phyloP scores from a whole-genome alignment of 1,140 invertebrate species.

The Battus philenor region DNA sequence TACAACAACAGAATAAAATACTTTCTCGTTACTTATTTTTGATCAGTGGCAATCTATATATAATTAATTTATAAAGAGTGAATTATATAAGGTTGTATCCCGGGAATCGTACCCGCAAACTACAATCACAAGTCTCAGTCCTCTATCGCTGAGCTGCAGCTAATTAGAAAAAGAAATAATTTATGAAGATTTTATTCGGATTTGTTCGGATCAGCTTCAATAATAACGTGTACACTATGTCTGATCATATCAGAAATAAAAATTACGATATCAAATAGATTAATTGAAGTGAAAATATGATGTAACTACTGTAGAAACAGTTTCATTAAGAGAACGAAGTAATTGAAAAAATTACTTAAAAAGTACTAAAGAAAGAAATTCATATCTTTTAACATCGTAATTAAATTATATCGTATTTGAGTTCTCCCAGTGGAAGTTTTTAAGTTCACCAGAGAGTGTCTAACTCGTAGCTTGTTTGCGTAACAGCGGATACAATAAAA shows the following conservation, averaged over 20 bases:
- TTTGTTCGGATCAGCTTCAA: background rate
- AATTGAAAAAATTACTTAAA: background rate
- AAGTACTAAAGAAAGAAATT: background rate
- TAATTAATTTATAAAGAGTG: too few relatives aligned
- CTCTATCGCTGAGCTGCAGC: too few relatives aligned
- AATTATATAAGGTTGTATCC: too few relatives aligned
- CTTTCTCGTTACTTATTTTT: too few relatives aligned
- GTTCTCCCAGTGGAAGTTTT: slow-evolving; percentile 3
- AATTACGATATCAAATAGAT: background rate
- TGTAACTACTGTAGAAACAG: background rate
- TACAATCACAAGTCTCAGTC: too few relatives aligned
- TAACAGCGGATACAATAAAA: slow-evolving; percentile 16
- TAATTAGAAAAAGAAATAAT: too few relatives aligned
- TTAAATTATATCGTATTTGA: slow-evolving; percentile 12
- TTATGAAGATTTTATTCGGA: too few relatives aligned
- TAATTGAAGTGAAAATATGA: background rate
- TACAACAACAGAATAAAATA: too few relatives aligned
- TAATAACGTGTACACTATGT: background rate
- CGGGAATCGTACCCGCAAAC: too few relatives aligned
- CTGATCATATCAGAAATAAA: too few relatives aligned
- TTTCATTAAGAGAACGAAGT: slow-evolving; percentile 1
- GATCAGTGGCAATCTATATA: too few relatives aligned
- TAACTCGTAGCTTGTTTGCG: slow-evolving; percentile 14
- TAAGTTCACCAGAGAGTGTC: slow-evolving; percentile 14
- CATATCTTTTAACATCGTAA: slow-evolving; percentile 4